Evolutionary conservation across 2,797 vertebrate species (phyloP), one percentile per base, ranked within the genome.

Genomic region (Poecilia wingei): DNA sequence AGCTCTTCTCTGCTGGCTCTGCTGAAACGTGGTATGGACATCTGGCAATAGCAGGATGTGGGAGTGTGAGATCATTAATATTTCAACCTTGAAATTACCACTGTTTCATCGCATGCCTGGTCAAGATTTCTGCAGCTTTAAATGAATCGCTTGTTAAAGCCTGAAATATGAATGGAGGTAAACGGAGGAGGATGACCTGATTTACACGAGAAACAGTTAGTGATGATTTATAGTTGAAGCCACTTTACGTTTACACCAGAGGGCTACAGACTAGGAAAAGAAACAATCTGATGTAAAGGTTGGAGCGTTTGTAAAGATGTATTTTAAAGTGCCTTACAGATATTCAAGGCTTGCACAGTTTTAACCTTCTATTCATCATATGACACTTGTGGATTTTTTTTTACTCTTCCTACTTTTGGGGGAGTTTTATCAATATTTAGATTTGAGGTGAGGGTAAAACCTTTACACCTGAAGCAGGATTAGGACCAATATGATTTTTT

Each of bases 21-120:
- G 57, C 61, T 18, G 51, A 57, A 72, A 74, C 55, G 14, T 10
- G 75, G 49, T n/a, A 66, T 25, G 43, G 36, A 61, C 28, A 36
- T 71, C 77, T 84, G 61, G 78, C 81, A 79, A 33, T 31, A 31
- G 70, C 28, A 78, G 33, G 71, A 75, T 45, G 80, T 71, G 43
- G 36, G 70, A 78, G 70, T 53, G 22, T 76, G 79, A 81, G 78
- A 83, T 82, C n/a, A 81, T 79, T 87, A 49, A 1, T 43, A 53
- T 78, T 77, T 84, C 84, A 79, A 83, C 82, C 59, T 53, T 86
- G 31, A 84, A 80, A 81, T 74, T 43, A 47, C 64, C 33, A 6
- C 6, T 45, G 74, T 76, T 51, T 72, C 20, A 59, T 79, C 49
- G 28, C 14, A 76, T 10, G 33, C 20, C 75, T 39, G 31, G 16